These are phyloP conservation scores for Sternarchorhynchus goeldii DNA, from an alignment of 2,797 vertebrate species.

Conservation along the genomic window DNA sequence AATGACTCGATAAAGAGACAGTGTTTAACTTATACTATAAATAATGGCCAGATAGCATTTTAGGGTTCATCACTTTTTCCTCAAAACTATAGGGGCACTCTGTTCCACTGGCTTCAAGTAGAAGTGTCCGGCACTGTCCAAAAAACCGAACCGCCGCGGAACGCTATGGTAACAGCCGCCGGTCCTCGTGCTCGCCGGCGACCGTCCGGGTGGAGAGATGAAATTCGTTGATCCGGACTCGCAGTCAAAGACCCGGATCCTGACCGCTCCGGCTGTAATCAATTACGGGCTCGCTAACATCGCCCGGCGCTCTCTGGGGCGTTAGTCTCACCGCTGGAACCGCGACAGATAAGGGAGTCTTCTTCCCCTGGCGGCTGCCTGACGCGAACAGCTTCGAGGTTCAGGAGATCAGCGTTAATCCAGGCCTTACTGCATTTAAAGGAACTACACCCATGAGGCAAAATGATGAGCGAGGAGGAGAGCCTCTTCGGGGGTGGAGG, in stretches of 20 bases:
- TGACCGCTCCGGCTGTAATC: not conserved
- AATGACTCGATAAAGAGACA: too few species aligned
- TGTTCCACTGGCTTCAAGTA: not conserved
- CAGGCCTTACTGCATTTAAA: conserved; percentile 35
- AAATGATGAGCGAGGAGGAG: conserved; percentile 3
- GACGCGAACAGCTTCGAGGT: not conserved
- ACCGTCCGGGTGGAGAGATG: too few species aligned
- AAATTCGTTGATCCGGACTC: not conserved
- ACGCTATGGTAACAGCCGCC: too few species aligned
- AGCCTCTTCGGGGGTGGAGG: not conserved
- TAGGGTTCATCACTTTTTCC: not conserved
- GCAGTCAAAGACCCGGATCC: not conserved
- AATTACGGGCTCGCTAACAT: not conserved
- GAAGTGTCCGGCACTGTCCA: too few species aligned
- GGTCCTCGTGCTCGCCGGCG: too few species aligned
- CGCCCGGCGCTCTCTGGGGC: not conserved
- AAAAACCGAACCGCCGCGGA: too few species aligned
- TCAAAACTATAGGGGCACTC: not conserved
- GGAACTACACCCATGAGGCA: not conserved
- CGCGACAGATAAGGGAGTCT: too few species aligned
- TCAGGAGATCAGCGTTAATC: conserved; percentile 41
- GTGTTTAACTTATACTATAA: too few species aligned
- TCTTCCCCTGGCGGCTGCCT: not conserved
- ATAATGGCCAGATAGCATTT: too few species aligned
- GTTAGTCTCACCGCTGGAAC: too few species aligned